phyloP scores from a whole-genome alignment of 2,797 vertebrate genomes.

The Chiroxiphia lanceolata region DNA sequence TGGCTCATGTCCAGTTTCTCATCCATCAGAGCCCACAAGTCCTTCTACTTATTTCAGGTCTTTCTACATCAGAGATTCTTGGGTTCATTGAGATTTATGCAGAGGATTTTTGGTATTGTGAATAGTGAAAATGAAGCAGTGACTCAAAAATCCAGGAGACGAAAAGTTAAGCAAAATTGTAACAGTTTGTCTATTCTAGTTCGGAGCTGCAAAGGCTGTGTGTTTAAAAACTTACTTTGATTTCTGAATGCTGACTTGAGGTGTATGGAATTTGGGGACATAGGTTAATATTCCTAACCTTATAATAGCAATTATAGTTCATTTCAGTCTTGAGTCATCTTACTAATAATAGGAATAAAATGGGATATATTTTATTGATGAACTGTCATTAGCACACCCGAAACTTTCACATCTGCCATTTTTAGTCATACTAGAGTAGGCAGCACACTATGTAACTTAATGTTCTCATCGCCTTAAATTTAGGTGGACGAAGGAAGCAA shows the following conservation, averaged over 20 bases:
- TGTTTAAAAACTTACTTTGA: not conserved
- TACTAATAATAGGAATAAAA: not conserved
- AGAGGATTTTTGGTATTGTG: not conserved
- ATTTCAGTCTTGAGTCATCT: not conserved
- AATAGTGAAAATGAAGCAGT: not conserved
- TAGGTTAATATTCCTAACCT: not conserved
- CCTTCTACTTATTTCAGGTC: not conserved
- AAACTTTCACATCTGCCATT: not conserved
- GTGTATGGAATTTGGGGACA: not conserved
- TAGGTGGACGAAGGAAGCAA: conserved; percentile 92
- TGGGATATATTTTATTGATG: not conserved
- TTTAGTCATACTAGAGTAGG: not conserved
- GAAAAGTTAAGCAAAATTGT: not conserved
- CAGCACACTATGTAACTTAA: not conserved
- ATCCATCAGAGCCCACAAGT: not conserved
- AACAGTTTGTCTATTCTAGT: not conserved
- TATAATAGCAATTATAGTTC: not conserved
- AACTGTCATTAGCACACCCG: not conserved
- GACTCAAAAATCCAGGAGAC: not conserved
- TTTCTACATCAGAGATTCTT: not conserved
- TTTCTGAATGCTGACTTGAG: not conserved
- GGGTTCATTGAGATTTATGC: not conserved
- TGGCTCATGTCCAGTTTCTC: not conserved
- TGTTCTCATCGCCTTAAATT: conserved; percentile 9
- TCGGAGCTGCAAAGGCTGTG: not conserved